A percentile compares a stretch with the other conserved stretches of the same genome.
phyloP scores from a whole-genome alignment of 2,888 invertebrate genomes.

The Xestia xanthographa region DNA sequence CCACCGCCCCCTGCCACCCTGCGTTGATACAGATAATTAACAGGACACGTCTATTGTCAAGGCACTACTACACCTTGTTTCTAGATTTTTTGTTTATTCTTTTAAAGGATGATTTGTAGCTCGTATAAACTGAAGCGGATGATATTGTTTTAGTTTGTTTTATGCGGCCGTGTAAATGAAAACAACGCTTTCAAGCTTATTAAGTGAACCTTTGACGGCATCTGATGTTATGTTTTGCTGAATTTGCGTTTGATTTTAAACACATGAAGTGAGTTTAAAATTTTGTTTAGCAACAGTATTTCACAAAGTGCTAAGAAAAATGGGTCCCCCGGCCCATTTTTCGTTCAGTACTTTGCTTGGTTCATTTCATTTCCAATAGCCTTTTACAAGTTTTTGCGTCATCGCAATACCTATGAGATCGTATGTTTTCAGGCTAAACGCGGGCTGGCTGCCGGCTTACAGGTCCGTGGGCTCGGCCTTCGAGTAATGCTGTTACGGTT shows the following conservation, averaged over 20 bases:
- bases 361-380: not conserved
- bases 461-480: not conserved
- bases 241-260: constrained; percentile 3
- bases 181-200: constrained; percentile 5
- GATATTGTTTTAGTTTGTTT: not conserved
- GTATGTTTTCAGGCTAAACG: not conserved
- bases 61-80: constrained; percentile 52
- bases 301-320: not conserved
- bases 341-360: no score
- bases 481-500: not conserved
- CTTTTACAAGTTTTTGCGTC: not conserved
- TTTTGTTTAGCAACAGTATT: not conserved
- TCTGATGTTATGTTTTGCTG: constrained; percentile 10
- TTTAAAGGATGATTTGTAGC: constrained; percentile 9
- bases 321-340: no score
- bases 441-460: not conserved
- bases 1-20: constrained; percentile 55
- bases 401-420: not conserved
- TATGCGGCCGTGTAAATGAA: no score
- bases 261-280: not conserved
- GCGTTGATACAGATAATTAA: constrained; percentile 84
- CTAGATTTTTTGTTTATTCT: constrained; percentile 33
- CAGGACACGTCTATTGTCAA: constrained; percentile 77
- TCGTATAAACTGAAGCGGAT: not conserved
- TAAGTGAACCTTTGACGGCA: constrained; percentile 7